phyloP scores from a whole-genome alignment of 2,113 vertebrate genomes.

The Neotragus moschatus region DNA sequence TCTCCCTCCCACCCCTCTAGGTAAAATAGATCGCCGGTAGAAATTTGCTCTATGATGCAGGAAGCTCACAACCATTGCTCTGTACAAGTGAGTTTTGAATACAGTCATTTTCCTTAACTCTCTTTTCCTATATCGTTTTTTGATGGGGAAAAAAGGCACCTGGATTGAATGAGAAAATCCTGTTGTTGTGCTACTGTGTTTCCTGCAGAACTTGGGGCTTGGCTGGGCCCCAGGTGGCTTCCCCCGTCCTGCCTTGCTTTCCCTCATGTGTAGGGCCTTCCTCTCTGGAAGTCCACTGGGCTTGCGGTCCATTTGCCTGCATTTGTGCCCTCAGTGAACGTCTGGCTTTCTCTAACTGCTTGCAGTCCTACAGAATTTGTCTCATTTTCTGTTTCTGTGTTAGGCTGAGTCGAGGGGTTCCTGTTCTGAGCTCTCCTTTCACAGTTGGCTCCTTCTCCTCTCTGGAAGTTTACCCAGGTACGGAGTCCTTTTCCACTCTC shows the following conservation, averaged over 20 bases:
- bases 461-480: neutral
- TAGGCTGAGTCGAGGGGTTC: neutral
- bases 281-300: neutral
- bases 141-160: neutral
- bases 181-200: accelerated
- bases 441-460: neutral
- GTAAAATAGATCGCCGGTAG: neutral
- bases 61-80: neutral
- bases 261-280: accelerated
- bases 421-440: neutral
- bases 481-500: neutral
- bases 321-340: neutral
- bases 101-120: neutral
- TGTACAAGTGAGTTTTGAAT: neutral
- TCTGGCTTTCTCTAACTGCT: neutral
- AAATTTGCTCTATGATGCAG: neutral
- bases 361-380: accelerated
- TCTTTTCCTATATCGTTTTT: neutral
- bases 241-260: accelerated
- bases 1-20: neutral
- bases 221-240: neutral
- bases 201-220: neutral
- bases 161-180: neutral
- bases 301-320: accelerated
- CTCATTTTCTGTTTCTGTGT: neutral